Evolutionary conservation across 2,113 vertebrate species (phyloP).

Genomic region (Euleptes europaea): DNA sequence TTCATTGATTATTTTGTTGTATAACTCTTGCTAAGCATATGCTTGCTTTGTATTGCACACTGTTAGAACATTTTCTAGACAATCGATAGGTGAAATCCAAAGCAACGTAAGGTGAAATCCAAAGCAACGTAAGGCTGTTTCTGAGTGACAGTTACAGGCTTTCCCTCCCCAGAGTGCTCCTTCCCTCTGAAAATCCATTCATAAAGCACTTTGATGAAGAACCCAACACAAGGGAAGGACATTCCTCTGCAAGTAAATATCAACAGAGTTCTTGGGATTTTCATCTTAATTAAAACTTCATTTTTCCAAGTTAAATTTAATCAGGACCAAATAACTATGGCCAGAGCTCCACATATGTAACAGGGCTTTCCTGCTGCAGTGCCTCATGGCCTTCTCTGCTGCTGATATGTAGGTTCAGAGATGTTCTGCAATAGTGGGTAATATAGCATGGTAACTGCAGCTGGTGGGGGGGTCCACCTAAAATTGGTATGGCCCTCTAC

Average conservation of each 20-base stretch:
- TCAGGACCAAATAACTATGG: not conserved
- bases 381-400: not conserved
- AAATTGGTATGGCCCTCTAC: not conserved
- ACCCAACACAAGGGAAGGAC: not conserved
- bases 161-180: not conserved
- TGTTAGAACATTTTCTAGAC: not conserved
- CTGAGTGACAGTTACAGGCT: not conserved
- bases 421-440: not conserved
- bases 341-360: not conserved
- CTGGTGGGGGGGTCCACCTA: not conserved
- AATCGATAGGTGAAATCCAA: not conserved
- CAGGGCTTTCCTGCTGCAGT: not conserved
- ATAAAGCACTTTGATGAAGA: not conserved
- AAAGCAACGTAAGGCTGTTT: not conserved
- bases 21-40: not conserved
- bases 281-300: not conserved
- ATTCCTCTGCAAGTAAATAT: not conserved
- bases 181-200: not conserved
- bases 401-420: not conserved
- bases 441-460: not conserved
- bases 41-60: not conserved
- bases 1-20: not conserved
- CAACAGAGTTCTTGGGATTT: not conserved
- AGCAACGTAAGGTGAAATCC: not conserved
- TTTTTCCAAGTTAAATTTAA: not conserved